A percentile compares a stretch with the other conserved stretches of the same genome.
These are phyloP conservation scores for Botrylloides violaceus DNA, from an alignment of 23 tunicate genomes.

Conservation along the genomic window DNA sequence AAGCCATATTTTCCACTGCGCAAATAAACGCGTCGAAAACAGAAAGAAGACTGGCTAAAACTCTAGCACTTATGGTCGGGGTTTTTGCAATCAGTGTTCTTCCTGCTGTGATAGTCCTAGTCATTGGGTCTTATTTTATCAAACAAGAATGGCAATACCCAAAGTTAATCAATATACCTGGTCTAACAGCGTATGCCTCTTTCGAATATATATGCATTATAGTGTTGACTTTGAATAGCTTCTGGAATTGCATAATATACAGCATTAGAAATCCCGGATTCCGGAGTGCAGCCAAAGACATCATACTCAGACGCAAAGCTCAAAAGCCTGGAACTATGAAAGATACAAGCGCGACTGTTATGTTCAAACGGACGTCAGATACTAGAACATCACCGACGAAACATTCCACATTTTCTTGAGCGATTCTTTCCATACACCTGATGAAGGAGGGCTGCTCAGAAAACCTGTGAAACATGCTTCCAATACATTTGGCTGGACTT, in stretches of 20 bases:
- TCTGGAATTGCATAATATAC: constrained; percentile 19
- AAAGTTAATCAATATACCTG: background rate
- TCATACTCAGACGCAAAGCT: background rate
- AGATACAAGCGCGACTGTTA: no score
- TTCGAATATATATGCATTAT: constrained; percentile 4
- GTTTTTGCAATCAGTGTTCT: constrained; percentile 35
- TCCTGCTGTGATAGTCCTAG: constrained; percentile 24
- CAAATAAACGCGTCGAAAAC: background rate
- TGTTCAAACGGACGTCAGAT: no score
- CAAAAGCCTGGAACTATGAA: no score
- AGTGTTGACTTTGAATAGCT: constrained; percentile 8
- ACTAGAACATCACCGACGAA: no score
- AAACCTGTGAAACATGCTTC: no score
- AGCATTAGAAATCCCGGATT: constrained; percentile 10
- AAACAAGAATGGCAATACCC: constrained; percentile 5
- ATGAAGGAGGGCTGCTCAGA: no score
- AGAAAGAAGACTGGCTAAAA: constrained; percentile 31
- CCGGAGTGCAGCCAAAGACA: background rate
- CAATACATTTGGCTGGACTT: no score
- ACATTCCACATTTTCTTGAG: no score
- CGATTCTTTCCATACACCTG: no score
- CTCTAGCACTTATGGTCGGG: constrained; percentile 43
- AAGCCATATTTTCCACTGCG: background rate
- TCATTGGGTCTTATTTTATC: constrained; percentile 9
- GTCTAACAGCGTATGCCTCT: background rate